Conservation (phyloP, 2,888 invertebrate genomes). For the Empis livida region DNA sequence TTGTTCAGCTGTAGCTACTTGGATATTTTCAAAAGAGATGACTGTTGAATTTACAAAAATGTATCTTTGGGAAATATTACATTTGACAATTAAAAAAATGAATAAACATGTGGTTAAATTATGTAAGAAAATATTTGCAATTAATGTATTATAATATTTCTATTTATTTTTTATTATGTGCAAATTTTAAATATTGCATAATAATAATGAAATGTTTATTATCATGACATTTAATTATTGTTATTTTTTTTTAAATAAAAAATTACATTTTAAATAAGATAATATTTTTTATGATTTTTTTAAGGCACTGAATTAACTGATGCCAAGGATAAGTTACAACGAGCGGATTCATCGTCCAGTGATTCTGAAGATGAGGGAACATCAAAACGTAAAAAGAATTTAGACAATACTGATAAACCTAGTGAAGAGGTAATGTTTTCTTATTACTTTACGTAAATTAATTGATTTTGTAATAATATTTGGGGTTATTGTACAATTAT, state of each 20-base stretch:
- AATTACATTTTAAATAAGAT: background rate
- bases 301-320: slow-evolving; percentile 64
- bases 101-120: slow-evolving; percentile 85
- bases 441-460: background rate
- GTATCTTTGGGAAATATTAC: slow-evolving; percentile 94
- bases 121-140: slow-evolving; percentile 37
- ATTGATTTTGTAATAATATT: background rate
- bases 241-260: background rate
- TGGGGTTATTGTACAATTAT: no score
- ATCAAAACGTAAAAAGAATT: slow-evolving; percentile 37
- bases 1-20: slow-evolving; percentile 92
- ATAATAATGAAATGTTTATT: background rate
- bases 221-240: background rate
- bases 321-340: slow-evolving; percentile 73
- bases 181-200: background rate
- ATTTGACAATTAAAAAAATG: slow-evolving; percentile 92
- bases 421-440: slow-evolving; percentile 42
- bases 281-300: slow-evolving; percentile 1
- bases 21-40: slow-evolving; percentile 96
- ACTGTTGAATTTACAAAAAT: slow-evolving; percentile 79
- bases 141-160: background rate
- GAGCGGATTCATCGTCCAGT: slow-evolving; percentile 68
- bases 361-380: slow-evolving; percentile 63
- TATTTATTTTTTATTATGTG: background rate
- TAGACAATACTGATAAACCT: slow-evolving; percentile 42